These are phyloP conservation scores for Stichopus horrens DNA, from an alignment of 53 echinoderm and acorn worm genomes.

Conservation along the genomic window DNA sequence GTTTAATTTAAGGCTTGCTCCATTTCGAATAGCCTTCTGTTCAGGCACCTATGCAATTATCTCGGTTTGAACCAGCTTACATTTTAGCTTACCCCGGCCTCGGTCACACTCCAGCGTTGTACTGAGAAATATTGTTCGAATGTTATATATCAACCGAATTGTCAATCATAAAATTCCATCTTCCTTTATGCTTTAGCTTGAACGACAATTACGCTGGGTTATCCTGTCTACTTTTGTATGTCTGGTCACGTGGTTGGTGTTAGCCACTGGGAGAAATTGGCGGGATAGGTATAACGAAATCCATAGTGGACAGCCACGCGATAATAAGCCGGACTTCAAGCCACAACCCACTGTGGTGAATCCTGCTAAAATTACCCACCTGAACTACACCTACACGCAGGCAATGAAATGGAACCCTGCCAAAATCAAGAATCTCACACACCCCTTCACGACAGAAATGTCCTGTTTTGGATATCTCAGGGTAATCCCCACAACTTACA, in stretches of 20 bases:
- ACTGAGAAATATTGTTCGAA: no score
- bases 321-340: background rate
- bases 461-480: background rate
- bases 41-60: no score
- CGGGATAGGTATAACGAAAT: background rate
- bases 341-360: background rate
- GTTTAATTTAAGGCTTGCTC: no score
- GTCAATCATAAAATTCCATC: background rate
- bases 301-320: background rate
- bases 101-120: no score
- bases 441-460: conserved; percentile 28
- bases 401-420: conserved; percentile 17
- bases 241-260: conserved; percentile 39
- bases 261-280: conserved; percentile 31
- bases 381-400: background rate
- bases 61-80: no score
- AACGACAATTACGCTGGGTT: conserved; percentile 27
- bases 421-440: conserved; percentile 24
- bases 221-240: background rate
- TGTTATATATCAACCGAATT: no score
- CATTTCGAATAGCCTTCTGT: no score
- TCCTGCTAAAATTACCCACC: background rate
- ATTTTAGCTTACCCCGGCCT: no score
- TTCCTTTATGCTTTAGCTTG: conserved; percentile 27
- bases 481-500: conserved; percentile 1